These are phyloP conservation scores for Drosophila pseudotakahashii DNA, from an alignment of 2,888 invertebrate species.

Conservation along the genomic window DNA sequence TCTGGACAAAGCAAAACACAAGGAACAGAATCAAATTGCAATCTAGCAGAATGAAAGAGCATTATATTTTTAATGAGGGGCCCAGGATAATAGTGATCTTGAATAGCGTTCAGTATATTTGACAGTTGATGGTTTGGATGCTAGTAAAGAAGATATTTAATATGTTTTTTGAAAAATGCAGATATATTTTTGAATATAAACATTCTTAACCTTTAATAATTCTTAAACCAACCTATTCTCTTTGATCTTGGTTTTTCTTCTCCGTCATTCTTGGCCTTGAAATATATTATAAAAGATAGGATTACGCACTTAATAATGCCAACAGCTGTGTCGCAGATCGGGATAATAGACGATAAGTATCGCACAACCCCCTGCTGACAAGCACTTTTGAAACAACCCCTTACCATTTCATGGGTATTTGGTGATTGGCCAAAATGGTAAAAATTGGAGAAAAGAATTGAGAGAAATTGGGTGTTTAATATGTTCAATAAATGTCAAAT, in stretches of 20 bases:
- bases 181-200: no score
- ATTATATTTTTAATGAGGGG: conserved; percentile 24
- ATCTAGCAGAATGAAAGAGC: conserved; percentile 26
- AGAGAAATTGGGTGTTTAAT: background rate
- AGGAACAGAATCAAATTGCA: conserved; percentile 31
- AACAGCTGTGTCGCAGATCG: conserved; percentile 20
- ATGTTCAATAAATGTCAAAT: background rate
- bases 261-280: background rate
- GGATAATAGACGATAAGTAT: conserved; percentile 18
- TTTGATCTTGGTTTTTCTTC: background rate
- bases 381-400: conserved; percentile 3
- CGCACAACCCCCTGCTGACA: background rate
- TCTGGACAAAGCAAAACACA: conserved; percentile 12
- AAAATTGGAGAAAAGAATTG: no score
- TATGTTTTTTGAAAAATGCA: no score
- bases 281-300: background rate
- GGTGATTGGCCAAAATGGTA: conserved; percentile 9
- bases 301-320: background rate
- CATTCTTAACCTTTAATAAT: background rate
- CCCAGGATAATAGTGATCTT: conserved; percentile 23
- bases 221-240: background rate
- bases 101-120: conserved; percentile 1
- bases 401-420: background rate
- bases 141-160: background rate
- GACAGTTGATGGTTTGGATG: background rate